Percentiles rank a stretch among this genome's conserved stretches.
phyloP scores from a whole-genome alignment of 2,113 vertebrate species.

The Sprattus sprattus region DNA sequence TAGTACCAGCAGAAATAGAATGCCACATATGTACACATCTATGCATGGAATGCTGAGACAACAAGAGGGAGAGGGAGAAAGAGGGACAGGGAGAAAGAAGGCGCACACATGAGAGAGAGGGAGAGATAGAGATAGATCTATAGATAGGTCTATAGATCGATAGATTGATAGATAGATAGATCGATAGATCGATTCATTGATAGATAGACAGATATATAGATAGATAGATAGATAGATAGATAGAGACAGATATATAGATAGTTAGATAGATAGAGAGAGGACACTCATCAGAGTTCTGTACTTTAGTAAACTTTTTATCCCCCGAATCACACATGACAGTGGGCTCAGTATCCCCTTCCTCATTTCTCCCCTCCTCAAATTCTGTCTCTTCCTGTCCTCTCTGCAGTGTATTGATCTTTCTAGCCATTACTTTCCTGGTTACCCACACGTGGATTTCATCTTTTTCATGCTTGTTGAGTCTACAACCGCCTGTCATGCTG shows the following conservation, averaged over 20 bases:
- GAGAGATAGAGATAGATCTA: background rate
- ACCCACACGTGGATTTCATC: background rate
- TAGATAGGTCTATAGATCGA: background rate
- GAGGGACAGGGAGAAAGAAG: no score
- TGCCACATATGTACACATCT: background rate
- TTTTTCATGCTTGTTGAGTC: slow-evolving; percentile 11
- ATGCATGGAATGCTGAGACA: background rate
- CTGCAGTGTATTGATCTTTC: background rate
- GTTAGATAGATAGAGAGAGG: background rate
- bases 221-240: background rate
- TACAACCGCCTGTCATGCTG: background rate
- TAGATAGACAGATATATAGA: background rate
- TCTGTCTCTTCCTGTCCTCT: background rate
- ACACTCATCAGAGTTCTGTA: background rate
- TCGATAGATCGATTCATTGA: background rate
- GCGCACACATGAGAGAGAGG: background rate
- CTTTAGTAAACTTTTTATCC: background rate
- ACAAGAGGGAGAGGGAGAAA: background rate
- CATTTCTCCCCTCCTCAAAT: no score
- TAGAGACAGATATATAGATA: background rate
- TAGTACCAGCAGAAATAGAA: background rate
- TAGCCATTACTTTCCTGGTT: background rate
- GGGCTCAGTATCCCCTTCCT: no score
- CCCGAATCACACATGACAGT: background rate
- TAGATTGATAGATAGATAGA: background rate